Evolutionary conservation across 2,797 vertebrate species (phyloP), one percentile per base, ranked within the genome.

Genomic region (Micromesistius poutassou): DNA sequence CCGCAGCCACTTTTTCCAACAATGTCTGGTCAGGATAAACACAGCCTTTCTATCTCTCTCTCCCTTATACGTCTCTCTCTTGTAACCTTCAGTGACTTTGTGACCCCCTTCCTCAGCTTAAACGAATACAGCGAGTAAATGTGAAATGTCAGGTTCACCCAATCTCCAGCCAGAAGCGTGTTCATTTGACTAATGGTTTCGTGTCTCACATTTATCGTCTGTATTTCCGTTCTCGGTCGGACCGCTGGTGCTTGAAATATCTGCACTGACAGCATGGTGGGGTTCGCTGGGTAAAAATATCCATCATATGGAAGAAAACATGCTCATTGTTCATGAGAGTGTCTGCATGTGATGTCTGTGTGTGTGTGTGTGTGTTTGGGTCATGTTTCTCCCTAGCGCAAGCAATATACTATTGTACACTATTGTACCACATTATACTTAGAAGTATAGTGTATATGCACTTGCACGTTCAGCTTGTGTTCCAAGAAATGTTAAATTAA

Each of bases 261-360:
- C 81, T 30, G 40, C 76, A 71, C 74, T 74, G 22, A 9, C 73
- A 35, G 8, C 76, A 14, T 81, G 22, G 1, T 68, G 68, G 85
- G 84, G 81, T 78, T 73, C 62, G 77, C 30, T 46, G 16, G 79
- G 82, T 86, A 84, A 87, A 89, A 87, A 86, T 78, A 80, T 82
- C 76, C 70, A 76, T 38, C 74, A 74, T 76, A 76, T 78, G 82
- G 50, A 28, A 73, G 66, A 28, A 70, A 71, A 55, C 16, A 55
- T 19, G 42, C 42, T 16, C 42, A 46, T 46, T 55, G 50, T 55
- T 55, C 19, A 55, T 22, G 50, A 5, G 19, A 6, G 50, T 55
- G 42, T 46, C 13, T 40, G 38, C 74, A 75, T 77, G 73, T 71
- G 42, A 14, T 62, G 35, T 78, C 66, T 72, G 73, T 71, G 75